Base-by-base conservation (phyloP, 2,888 invertebrate species). In the Leptarthrus brevirostris region DNA sequence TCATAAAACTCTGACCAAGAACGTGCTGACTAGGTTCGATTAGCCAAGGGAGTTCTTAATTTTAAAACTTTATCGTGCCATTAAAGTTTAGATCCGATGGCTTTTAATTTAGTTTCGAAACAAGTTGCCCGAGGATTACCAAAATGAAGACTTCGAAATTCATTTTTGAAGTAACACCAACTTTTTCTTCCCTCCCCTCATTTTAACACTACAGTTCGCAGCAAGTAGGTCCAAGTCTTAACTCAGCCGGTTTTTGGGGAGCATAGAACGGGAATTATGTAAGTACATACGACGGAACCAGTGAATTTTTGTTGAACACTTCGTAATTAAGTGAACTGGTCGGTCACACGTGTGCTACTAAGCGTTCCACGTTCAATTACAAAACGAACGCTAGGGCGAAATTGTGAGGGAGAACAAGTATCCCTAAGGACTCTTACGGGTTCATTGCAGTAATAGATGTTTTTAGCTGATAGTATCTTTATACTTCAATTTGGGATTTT, bases 61-160 rank as follows among this genome's bases (percentile, higher is more conserved):
- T 61, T 61, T 61, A 61, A 61, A 61, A 61, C 61, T 61, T 61
- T 61, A 61, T 61, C 61, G 61, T 61, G 61, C 61, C 22, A 61
- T 61, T 61, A 61, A 61, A 61, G 61, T 61, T 61, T 61, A 40
- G 61, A 61, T 61, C 61, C 40, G 18, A 61, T 40, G 36, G 61
- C 36, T 61, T 61, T 40, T 61, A 61, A 61, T 61, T 61, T 61
- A 61, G 61, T 61, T 61, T 61, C 36, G 61, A 40, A 61, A 61
- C 61, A 61, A 61, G 61, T 61, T 61, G 36, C 20, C 36, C 40
- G 40, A 61, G 40, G 36, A 61, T 61, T 61, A 61, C 20, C 61
- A 61, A 20, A 40, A 61, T 40, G 40, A 61, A 40, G 61, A 61
- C 40, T 61, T 61, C 61, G 36, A 61, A 44, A 40, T 36, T 36